phyloP scores from a whole-genome alignment of 1,140 invertebrate species.

The Oryctes rhinoceros region DNA sequence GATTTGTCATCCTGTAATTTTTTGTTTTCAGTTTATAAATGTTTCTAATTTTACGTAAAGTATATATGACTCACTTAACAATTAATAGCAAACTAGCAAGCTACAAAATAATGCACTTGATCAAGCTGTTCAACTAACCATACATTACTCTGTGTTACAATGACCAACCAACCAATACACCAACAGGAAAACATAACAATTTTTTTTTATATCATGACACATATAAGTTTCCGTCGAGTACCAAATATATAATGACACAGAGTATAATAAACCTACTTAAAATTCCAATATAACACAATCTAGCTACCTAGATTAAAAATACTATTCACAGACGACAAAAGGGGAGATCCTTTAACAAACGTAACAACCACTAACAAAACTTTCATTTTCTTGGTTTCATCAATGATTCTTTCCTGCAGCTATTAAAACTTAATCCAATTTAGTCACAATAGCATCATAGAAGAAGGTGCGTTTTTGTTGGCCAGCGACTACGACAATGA shows the following conservation, averaged over 20 bases:
- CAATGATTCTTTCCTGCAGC: constrained; percentile 5
- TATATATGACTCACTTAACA: no score
- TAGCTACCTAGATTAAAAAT: neutral
- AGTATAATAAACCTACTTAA: neutral
- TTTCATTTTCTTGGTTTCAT: constrained; percentile 19
- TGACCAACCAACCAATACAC: no score
- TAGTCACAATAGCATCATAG: constrained; percentile 17
- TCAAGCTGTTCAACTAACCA: no score
- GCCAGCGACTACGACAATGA: neutral
- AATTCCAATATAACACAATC: neutral
- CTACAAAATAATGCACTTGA: no score
- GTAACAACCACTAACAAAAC: neutral
- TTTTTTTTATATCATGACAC: neutral
- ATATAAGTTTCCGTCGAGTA: neutral
- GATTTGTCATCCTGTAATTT: no score
- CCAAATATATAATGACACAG: neutral
- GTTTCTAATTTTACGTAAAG: no score
- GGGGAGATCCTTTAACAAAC: constrained; percentile 8
- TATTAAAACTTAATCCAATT: constrained; percentile 21
- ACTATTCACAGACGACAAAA: neutral
- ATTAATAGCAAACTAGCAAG: no score
- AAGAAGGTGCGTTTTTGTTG: constrained; percentile 8
- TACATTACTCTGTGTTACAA: no score
- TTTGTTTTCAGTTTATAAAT: no score
- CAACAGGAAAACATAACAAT: no score